A percentile compares a stretch with the other conserved stretches of the same genome.
phyloP scores from a whole-genome alignment of 2,797 vertebrate species.

The Synaphobranchus kaupii region DNA sequence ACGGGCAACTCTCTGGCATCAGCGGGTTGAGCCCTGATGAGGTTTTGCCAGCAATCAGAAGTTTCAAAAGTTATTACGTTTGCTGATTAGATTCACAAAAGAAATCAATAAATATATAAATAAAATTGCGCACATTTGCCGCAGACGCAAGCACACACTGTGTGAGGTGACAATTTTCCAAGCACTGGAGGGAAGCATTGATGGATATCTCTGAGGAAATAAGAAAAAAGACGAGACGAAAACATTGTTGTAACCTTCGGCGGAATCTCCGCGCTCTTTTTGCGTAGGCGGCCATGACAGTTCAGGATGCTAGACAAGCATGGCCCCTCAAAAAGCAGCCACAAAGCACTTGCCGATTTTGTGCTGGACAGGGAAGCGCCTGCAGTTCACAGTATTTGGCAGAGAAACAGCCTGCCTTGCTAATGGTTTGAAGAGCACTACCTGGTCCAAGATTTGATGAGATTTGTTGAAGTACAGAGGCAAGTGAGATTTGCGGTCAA shows the following conservation, averaged over 20 bases:
- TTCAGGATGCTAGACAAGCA: conserved; percentile 52
- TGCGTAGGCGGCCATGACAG: conserved; percentile 46
- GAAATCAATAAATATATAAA: neutral
- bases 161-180: neutral
- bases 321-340: conserved; percentile 59
- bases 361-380: conserved; percentile 41
- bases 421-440: conserved; percentile 20
- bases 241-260: neutral
- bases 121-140: neutral
- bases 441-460: conserved; percentile 34
- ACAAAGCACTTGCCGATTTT: conserved; percentile 46
- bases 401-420: conserved; percentile 36
- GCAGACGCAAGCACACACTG: no score
- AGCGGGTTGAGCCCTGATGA: neutral
- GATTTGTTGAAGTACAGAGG: conserved; percentile 19
- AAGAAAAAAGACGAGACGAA: neutral
- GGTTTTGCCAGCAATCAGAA: neutral
- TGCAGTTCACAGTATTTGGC: conserved; percentile 44
- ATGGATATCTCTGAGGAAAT: neutral
- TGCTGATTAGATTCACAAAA: conserved; percentile 9
- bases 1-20: neutral
- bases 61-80: conserved; percentile 16
- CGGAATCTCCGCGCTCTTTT: conserved; percentile 53
- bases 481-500: neutral
- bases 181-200: neutral